Base-by-base conservation (phyloP, 1,140 invertebrate species). In the Acyrthosiphon pisum region DNA sequence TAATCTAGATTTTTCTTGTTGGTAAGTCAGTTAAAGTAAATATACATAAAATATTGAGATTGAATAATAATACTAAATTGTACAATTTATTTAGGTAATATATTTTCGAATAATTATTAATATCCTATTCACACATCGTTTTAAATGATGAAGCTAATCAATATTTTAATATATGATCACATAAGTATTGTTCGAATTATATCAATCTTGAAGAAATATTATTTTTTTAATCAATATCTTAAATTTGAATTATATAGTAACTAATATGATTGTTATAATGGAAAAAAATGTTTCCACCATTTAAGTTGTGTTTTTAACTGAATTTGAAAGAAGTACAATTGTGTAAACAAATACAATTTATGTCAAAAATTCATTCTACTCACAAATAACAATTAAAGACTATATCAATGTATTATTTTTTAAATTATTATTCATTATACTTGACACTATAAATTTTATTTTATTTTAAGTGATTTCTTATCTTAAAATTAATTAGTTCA, bases 341-440 rank as follows among this genome's bases (percentile, higher is more conserved):
- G 86, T 46, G 46, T n/a, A 87, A 87, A 87, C n/a, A 87, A n/a
- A 87, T 48, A 35, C n/a, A 76, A 76, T 50, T 87, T 87, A n/a
- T 86, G 41, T 44, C 41, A 23, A 44, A 41, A 86, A 26, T 86
- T 30, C 26, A 30, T 18, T 87, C 11, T 48, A 87, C 14, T 46
- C 6, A 84, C 23, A 83, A 37, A 81, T 37, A 23, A 83, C 18
- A 37, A 2, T 83, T 37, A 83, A 35, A 37, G 76, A 83, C 35
- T 22, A 23, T 8, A 83, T 0, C 7, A 8, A 23, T 76, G 6
- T n/a, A 37, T 83, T 83, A 37, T 23, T 83, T 37, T 37, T 37
- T 37, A 37, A 37, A 37, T 18, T 37, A 37, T 37, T 84, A 9
- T 84, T 14, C 37, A 84, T 84, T 44, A 84, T 84, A 30, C 26